Evolutionary conservation across 1,140 invertebrate genomes (phyloP), one percentile per base, ranked within the genome.

Genomic region (Apis dorsata): DNA sequence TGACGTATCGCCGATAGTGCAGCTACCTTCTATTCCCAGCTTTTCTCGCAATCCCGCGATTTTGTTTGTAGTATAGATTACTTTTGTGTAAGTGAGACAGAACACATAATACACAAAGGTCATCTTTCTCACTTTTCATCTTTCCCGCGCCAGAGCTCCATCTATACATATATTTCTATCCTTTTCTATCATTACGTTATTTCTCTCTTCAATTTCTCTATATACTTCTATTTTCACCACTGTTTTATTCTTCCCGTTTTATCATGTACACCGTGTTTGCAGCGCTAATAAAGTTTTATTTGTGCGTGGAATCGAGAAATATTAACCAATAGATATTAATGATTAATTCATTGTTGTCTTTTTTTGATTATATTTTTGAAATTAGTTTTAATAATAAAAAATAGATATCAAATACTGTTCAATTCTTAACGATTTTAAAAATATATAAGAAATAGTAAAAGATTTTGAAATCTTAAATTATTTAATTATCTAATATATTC

Each of bases 1-100:
- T 91, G 89, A 91, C 91, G 91, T 90, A 92, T 93, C 87, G 91
- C 91, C 91, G 92, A 92, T 92, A 92, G 71, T 92, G 91, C 88
- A 93, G 92, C 90, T 91, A 89, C 90, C 90, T 91, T 92, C 91
- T 90, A 92, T 92, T 90, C 84, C 90, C 85, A 77, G 84, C 84
- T 79, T 84, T 80, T 57, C 80, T 87, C 81, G 21, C 65, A 55
- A 59, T 73, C 60, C 73, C 76, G 75, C 85, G 79, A 86, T 85
- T 89, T 87, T 86, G 71, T 86, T 84, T 77, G 75, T 73, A 62
- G 55, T 81, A 81, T 80, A 76, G 86, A 83, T 86, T 63, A 55
- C n/a, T 12, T 17, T 24, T 9, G 49, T 21, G 12, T 2, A 34
- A 63, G 55, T 15, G 66, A 65, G 65, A 75, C 66, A 51, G 68